Percentiles rank a stretch among this genome's conserved stretches.
Evolutionary conservation across 2,888 invertebrate species (phyloP).

Genomic region (Lamproptera curius): DNA sequence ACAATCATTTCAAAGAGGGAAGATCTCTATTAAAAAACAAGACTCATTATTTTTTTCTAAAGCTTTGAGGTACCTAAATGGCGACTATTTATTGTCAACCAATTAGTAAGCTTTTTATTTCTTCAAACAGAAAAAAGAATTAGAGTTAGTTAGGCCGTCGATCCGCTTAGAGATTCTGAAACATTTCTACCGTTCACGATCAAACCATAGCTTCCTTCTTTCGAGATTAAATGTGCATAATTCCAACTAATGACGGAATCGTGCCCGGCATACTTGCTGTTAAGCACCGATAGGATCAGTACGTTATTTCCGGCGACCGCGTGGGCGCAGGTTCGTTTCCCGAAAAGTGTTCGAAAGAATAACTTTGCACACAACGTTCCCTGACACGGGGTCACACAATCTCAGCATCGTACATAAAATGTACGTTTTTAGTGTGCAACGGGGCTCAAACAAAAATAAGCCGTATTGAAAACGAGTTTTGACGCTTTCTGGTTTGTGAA

Average conservation of each 20-base stretch:
- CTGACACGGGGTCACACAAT: slow-evolving; percentile 43
- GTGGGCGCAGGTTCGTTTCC: slow-evolving; percentile 60
- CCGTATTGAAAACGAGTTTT: slow-evolving; percentile 30
- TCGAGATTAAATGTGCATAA: slow-evolving; percentile 57
- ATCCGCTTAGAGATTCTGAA: too few relatives aligned
- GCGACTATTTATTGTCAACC: too few relatives aligned
- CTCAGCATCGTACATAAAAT: slow-evolving; percentile 44
- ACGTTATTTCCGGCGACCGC: slow-evolving; percentile 62
- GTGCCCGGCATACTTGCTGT: slow-evolving; percentile 57
- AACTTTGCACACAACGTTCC: slow-evolving; percentile 58
- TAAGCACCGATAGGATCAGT: slow-evolving; percentile 57
- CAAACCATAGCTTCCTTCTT: slow-evolving; percentile 49
- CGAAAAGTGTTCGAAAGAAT: slow-evolving; percentile 45
- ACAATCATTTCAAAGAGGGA: too few relatives aligned
- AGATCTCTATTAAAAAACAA: too few relatives aligned
- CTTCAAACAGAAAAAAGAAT: too few relatives aligned
- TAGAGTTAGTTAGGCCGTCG: too few relatives aligned
- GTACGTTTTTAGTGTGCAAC: slow-evolving; percentile 24
- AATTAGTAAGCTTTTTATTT: too few relatives aligned
- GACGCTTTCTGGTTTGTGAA: slow-evolving; percentile 16
- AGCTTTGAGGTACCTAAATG: too few relatives aligned
- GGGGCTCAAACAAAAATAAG: slow-evolving; percentile 27
- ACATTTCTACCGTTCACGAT: too few relatives aligned
- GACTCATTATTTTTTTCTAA: too few relatives aligned
- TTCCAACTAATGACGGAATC: slow-evolving; percentile 69